Evolutionary conservation across 2,888 invertebrate genomes (phyloP).

Genomic region (Tanypteryx hageni): DNA sequence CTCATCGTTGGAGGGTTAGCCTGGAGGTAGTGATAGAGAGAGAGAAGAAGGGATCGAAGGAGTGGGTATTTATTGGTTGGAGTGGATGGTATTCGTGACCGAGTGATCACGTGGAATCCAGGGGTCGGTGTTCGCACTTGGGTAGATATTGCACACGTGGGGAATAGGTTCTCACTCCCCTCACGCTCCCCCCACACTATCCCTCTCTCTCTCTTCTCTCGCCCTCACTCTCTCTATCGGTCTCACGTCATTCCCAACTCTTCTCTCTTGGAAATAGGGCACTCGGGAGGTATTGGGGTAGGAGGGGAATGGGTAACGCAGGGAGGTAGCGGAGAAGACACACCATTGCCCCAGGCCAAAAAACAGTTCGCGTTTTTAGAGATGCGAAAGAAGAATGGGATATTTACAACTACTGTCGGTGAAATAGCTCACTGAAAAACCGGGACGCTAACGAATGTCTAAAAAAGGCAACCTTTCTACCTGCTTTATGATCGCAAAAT

Average conservation of each 20-base stretch:
- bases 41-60: too few species aligned
- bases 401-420: background rate
- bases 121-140: constrained; percentile 24
- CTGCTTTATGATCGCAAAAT: background rate
- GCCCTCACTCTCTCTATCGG: too few species aligned
- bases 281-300: constrained; percentile 17
- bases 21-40: too few species aligned
- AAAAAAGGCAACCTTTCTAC: background rate
- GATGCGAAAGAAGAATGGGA: background rate
- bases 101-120: background rate
- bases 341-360: background rate
- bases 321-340: background rate
- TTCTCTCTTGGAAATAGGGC: background rate
- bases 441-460: background rate
- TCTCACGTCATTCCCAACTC: constrained; percentile 19
- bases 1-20: too few species aligned
- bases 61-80: background rate
- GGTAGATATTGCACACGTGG: constrained; percentile 25
- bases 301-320: background rate
- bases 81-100: constrained; percentile 32
- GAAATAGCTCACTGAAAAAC: background rate
- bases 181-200: background rate
- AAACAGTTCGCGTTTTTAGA: background rate
- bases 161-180: background rate
- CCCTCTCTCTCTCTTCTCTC: too few species aligned